Evolutionary conservation across 2,113 vertebrate genomes (phyloP).

Genomic region (Chitala chitala): DNA sequence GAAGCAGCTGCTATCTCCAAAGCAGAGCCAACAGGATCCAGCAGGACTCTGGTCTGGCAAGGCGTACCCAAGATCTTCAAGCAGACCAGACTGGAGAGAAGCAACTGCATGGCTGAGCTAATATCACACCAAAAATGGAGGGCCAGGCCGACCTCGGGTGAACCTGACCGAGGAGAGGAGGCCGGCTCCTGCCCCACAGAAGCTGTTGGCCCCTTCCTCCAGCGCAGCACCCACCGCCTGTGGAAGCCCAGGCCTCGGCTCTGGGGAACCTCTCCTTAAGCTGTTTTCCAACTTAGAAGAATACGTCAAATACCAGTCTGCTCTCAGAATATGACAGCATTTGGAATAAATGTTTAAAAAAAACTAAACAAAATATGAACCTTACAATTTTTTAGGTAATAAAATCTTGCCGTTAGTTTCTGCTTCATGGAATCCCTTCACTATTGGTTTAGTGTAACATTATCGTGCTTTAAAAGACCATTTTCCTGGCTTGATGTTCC

Average conservation of each 20-base stretch:
- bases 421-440: slow-evolving; percentile 9
- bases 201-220: not conserved
- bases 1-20: slow-evolving; percentile 29
- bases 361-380: slow-evolving; percentile 22
- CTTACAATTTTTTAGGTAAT: not conserved
- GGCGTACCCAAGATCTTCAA: slow-evolving; percentile 25
- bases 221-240: not conserved
- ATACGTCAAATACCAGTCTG: slow-evolving; percentile 19
- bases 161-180: slow-evolving; percentile 32
- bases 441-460: not conserved
- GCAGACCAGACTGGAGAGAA: no score
- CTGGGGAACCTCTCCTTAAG: not conserved
- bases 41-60: slow-evolving; percentile 28
- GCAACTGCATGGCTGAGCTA: slow-evolving; percentile 12
- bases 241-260: not conserved
- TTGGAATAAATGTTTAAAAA: slow-evolving; percentile 25
- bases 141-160: slow-evolving; percentile 38
- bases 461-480: slow-evolving; percentile 3
- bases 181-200: not conserved
- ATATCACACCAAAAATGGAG: not conserved
- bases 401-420: not conserved
- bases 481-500: slow-evolving; percentile 20
- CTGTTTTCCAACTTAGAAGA: slow-evolving; percentile 9
- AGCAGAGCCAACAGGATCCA: not conserved
- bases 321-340: slow-evolving; percentile 40